Percentiles rank a stretch among this genome's conserved stretches.
Conservation (phyloP, 2,113 vertebrate species). For the Anhinga anhinga region DNA sequence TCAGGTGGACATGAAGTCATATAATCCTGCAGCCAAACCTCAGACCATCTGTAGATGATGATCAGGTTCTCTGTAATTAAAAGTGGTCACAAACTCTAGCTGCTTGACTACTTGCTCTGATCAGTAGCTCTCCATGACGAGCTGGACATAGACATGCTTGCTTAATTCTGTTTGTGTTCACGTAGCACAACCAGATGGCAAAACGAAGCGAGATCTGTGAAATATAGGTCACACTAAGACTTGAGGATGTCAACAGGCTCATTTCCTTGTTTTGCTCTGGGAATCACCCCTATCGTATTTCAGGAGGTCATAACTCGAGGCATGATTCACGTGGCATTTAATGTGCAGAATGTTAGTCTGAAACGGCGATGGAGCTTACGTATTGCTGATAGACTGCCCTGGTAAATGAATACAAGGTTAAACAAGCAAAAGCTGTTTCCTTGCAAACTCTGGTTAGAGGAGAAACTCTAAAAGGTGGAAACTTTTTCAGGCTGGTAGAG, state of each 20-base stretch:
- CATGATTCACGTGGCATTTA: neutral
- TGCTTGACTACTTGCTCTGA: neutral
- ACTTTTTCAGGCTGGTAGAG: neutral
- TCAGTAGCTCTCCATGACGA: neutral
- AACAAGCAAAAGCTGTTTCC: neutral
- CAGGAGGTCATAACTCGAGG: neutral
- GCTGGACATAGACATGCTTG: neutral
- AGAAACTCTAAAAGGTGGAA: neutral
- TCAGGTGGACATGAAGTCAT: neutral
- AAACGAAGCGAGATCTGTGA: neutral
- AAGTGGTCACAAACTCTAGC: neutral
- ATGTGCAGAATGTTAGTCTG: neutral
- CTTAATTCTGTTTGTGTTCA: neutral
- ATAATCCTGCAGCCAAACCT: neutral
- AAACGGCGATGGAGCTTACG: neutral
- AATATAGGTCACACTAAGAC: neutral
- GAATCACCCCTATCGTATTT: neutral
- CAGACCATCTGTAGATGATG: neutral
- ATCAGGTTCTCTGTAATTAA: neutral
- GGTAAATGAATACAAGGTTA: neutral
- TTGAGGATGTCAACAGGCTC: neutral
- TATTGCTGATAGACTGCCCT: neutral
- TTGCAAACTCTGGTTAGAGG: neutral
- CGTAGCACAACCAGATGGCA: neutral
- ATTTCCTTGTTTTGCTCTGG: slow-evolving; percentile 3